Conservation (phyloP, 1,140 invertebrate genomes). For the Pachypeltis micranthus region DNA sequence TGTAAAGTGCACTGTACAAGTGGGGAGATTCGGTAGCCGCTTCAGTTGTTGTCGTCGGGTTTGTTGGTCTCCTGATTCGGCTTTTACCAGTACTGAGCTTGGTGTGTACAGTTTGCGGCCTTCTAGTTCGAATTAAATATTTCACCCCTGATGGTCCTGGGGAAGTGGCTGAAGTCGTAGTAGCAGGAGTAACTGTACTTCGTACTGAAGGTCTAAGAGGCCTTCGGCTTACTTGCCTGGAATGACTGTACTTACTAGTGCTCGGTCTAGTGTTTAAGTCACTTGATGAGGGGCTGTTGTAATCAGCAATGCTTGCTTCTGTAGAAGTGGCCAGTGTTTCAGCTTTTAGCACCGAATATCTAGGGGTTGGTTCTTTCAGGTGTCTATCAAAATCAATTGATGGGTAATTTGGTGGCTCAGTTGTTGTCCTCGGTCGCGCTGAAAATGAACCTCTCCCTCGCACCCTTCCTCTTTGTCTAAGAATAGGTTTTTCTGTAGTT, state of each 20-base stretch:
- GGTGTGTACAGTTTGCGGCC: slow-evolving; percentile 14
- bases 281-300: slow-evolving; percentile 5
- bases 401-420: slow-evolving; percentile 15
- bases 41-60: slow-evolving; percentile 22
- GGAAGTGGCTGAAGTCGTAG: slow-evolving; percentile 17
- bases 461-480: slow-evolving; percentile 7
- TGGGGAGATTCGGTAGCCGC: slow-evolving; percentile 19
- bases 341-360: neutral
- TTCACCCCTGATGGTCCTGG: slow-evolving; percentile 14
- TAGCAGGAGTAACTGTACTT: neutral
- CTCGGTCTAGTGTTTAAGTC: slow-evolving; percentile 12
- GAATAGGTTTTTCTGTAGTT: slow-evolving; percentile 5
- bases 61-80: slow-evolving; percentile 24
- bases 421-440: neutral
- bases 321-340: neutral
- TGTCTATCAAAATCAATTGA: neutral
- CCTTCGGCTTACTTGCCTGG: slow-evolving; percentile 16
- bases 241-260: slow-evolving; percentile 19
- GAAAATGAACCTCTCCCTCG: neutral
- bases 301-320: neutral
- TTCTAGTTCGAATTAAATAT: slow-evolving; percentile 22
- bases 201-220: slow-evolving; percentile 11
- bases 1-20: slow-evolving; percentile 10
- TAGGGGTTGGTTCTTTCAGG: neutral
- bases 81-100: slow-evolving; percentile 23